Conservation (phyloP, 2,888 invertebrate species). For the Calliphora vomitoria region DNA sequence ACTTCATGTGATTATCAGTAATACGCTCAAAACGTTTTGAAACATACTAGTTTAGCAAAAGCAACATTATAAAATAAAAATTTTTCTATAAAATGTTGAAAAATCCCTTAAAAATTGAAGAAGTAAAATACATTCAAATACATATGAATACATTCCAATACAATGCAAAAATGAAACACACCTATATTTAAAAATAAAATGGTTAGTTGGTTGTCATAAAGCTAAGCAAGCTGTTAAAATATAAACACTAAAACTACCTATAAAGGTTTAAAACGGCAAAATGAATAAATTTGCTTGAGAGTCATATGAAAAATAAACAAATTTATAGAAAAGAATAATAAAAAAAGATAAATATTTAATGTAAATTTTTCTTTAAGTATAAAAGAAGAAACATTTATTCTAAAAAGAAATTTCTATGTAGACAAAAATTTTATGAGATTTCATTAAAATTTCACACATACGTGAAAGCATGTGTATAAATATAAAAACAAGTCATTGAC, state of each 20-base stretch:
- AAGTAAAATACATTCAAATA: too few species aligned
- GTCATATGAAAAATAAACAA: not conserved
- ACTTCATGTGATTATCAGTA: too few species aligned
- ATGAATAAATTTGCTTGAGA: not conserved
- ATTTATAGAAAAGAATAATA: not conserved
- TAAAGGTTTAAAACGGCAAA: not conserved
- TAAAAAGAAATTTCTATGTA: not conserved
- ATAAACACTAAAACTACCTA: not conserved
- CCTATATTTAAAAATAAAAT: not conserved
- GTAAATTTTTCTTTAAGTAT: not conserved
- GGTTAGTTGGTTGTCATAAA: not conserved
- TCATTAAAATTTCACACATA: not conserved
- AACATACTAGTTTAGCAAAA: too few species aligned
- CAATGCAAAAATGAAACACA: not conserved
- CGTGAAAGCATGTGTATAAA: not conserved
- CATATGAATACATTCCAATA: not conserved
- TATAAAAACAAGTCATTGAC: slow-evolving; percentile 13
- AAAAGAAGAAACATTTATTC: not conserved
- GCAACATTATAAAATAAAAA: too few species aligned
- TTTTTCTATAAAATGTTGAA: too few species aligned
- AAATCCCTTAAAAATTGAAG: too few species aligned
- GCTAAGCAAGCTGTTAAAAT: not conserved
- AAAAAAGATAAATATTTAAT: not conserved
- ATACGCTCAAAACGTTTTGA: too few species aligned
- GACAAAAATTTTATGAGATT: slow-evolving; percentile 4